Conservation (phyloP, 1,140 invertebrate genomes). For the Drosophila sucinea region DNA sequence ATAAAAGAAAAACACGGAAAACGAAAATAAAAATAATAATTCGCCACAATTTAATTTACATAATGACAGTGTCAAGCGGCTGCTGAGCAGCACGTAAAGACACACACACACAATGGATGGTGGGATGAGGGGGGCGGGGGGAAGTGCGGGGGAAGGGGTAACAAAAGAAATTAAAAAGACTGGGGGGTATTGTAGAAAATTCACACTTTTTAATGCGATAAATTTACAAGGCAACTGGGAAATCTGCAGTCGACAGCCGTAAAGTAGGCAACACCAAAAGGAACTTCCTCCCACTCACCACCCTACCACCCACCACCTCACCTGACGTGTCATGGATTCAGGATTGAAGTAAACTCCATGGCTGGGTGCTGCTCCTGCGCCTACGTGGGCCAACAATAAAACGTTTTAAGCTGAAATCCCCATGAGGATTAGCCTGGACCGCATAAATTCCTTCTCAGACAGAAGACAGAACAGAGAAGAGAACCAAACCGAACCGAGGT, state of each 20-base stretch:
- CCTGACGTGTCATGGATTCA: constrained; percentile 21
- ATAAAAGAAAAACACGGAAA: constrained; percentile 22
- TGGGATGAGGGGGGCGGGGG: not conserved
- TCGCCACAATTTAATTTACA: constrained; percentile 81
- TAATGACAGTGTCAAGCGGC: constrained; percentile 77
- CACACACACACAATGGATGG: constrained; percentile 16
- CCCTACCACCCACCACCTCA: not conserved
- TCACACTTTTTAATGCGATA: constrained; percentile 80
- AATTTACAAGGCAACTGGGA: constrained; percentile 80
- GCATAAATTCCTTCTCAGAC: constrained; percentile 68
- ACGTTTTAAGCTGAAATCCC: constrained; percentile 73
- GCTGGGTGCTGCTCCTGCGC: constrained; percentile 27
- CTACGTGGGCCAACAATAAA: constrained; percentile 66
- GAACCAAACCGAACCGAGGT: not conserved
- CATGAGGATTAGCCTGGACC: constrained; percentile 76
- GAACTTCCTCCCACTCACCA: not conserved
- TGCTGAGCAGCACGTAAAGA: constrained; percentile 28
- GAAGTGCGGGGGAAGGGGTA: not conserved
- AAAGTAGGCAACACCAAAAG: constrained; percentile 48
- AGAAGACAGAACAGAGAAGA: constrained; percentile 31
- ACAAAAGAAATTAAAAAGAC: constrained; percentile 60
- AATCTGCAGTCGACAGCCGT: constrained; percentile 77
- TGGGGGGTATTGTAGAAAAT: constrained; percentile 43
- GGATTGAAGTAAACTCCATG: constrained; percentile 1
- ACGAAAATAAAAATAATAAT: constrained; percentile 73